Percentiles rank a stretch among this genome's conserved stretches.
These are phyloP conservation scores for Stylophora pistillata DNA, from an alignment of 64 coral and sea anemone species.

Conservation along the genomic window DNA sequence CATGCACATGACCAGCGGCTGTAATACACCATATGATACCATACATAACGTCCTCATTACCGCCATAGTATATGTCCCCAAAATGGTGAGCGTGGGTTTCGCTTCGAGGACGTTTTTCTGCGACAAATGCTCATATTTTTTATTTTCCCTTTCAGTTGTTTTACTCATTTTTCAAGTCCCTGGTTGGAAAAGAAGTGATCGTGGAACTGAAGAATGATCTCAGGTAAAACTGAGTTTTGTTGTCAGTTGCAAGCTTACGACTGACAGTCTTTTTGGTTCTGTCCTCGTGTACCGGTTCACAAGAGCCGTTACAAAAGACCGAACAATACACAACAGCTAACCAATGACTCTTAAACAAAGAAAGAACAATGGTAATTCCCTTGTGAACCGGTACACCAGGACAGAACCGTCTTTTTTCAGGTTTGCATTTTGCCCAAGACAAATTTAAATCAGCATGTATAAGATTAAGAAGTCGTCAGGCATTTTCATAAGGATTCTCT, in stretches of 20 bases:
- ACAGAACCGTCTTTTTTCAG: too few species aligned
- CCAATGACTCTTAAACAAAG: too few species aligned
- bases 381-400: too few species aligned
- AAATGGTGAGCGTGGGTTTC: constrained; percentile 51
- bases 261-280: background rate
- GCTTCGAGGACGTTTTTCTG: background rate
- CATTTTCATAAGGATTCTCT: too few species aligned
- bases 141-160: constrained; percentile 73
- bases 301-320: too few species aligned
- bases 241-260: too few species aligned
- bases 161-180: constrained; percentile 99
- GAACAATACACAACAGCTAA: too few species aligned
- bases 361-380: too few species aligned
- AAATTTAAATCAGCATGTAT: too few species aligned
- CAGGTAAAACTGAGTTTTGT: constrained; percentile 43
- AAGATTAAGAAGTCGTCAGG: too few species aligned
- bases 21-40: background rate
- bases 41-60: background rate
- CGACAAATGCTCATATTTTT: background rate
- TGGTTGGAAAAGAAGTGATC: constrained; percentile 99
- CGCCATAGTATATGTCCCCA: constrained; percentile 32
- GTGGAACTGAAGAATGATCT: constrained; percentile 98
- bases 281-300: too few species aligned
- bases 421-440: too few species aligned
- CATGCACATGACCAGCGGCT: background rate